Base-by-base conservation (phyloP, 2,888 invertebrate species). In the Nemurella pictetii region DNA sequence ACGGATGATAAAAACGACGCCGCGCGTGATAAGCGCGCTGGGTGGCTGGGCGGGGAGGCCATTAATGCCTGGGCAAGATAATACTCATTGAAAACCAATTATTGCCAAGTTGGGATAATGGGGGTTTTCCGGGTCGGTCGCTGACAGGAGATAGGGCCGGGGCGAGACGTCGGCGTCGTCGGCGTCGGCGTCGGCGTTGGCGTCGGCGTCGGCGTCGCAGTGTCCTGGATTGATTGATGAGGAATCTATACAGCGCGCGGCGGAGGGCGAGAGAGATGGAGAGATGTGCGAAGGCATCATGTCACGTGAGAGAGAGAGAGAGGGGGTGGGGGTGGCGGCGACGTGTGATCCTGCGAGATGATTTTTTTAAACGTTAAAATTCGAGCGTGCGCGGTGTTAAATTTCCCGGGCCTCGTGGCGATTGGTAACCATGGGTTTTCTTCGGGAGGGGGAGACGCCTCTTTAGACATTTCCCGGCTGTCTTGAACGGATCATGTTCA, bases 41-140 rank as follows among this genome's bases (percentile, higher is more conserved):
- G 77, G 26, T 1, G 25, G 2, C 25, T 5, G 2, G 77, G 3
- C 30, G 81, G 55, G 9, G 55, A 72, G 28, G 82, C 36, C 82
- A 82, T 82, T 82, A 82, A 82, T 26, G 82, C 25, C 20, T 55
- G 28, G 30, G 82, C 77, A 81, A 86, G 86, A 86, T 86, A 86
- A 86, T 86, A 75, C 86, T 81, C 86, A 86, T 86, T 75, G 86
- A 86, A 85, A 86, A 86, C 85, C 86, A 86, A 86, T 86, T 86
- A 86, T 86, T 86, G 86, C 85, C 81, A 85, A 85, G 85, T 85
- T 84, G 72, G 84, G 86, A 81, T 75, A 75, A 75, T 75, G 83
- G 73, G 28, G 82, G 84, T 55, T 82, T 82, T 72, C 82, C 77
- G 82, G 83, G 55, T 0, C 15, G 27, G 36, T 26, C 75, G 77